Evolutionary conservation across 2,797 vertebrate genomes (phyloP), one percentile per base, ranked within the genome.

Genomic region (Pipistrellus pygmaeus): DNA sequence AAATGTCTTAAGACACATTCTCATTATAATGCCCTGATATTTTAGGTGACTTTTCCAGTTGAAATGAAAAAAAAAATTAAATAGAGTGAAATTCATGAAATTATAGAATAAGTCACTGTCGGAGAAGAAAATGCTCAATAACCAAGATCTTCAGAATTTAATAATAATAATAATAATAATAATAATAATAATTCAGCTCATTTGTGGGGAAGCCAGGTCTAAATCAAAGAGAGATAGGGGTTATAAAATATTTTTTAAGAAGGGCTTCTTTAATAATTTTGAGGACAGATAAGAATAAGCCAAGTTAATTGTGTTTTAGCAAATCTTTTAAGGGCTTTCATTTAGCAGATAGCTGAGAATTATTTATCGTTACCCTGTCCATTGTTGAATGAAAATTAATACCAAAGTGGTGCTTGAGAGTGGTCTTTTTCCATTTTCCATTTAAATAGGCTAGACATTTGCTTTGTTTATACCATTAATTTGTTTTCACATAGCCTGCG

Each of bases 381-480:
- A 94, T 96, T 96, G 81, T 95, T 93, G 88, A 94, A 94, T 94
- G 93, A 91, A 96, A 97, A 96, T 96, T 95, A 94, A 96, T 95
- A 95, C 75, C 60, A 78, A 85, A 89, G 77, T 88, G 71, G 53
- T 76, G 25, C 91, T 96, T 80, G 57, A 84, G 68, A 93, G 68
- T 85, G 78, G 41, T 73, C 73, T 91, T 91, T 96, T 90, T 78
- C 86, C 57, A 5, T 95, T 96, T 86, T 91, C 82, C 41, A 60
- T 87, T 94, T 96, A 97, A 96, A 83, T 91, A 83, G 89, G 48
- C 66, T 91, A 93, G 85, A 93, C 87, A 73, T 90, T 96, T 94
- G 84, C 93, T 96, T 95, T 96, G 91, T 96, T 96, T 91, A 72
- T 94, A 80, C n/a, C 88, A 71, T 97, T 97, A 92, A 94, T 94